Evolutionary conservation across 2,888 invertebrate species (phyloP), one percentile per base, ranked within the genome.

Genomic region (Blastobasis lacticolella): DNA sequence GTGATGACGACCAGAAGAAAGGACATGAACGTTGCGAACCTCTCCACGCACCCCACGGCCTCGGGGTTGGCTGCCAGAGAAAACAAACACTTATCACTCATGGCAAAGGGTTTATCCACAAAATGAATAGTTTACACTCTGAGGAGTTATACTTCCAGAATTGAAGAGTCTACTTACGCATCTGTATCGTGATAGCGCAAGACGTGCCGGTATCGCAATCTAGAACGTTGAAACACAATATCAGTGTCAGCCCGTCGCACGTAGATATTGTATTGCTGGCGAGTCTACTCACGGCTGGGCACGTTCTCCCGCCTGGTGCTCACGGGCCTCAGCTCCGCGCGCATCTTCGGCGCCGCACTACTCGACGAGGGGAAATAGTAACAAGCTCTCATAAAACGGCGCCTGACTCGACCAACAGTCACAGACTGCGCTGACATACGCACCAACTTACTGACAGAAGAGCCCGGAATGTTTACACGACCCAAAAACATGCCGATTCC

Each of bases 1-100:
- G 95, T 95, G 57, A 94, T 71, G 65, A 95, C 85, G 72, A 96
- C 90, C 36, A 96, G 78, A 48, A 95, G 68, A 52, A 93, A 87
- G 7, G 95, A 94, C 47, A 93, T 88, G 46, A 92, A 71, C 9
- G 94, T 94, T 10, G 94, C 94, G 50, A 93, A 81, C 59, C 94
- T 84, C 78, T 96, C 95, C 62, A 95, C 91, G 64, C 92, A 91
- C 57, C 92, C 91, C 78, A 91, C 92, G 37, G 91, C 90, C 56
- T 91, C 90, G 49, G 92, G 91, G 79, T 92, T 91, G 63, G 91
- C 92, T 92, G 79, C 57, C 81, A 83, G 66, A 66, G 64, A 74
- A 62, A 77, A 74, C 69, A 66, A 50, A 48, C 37, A 43, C 10
- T n/a, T 40, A 10, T 42, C 42, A 46, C 49, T 40, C 10, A 46